phyloP scores from a whole-genome alignment of 2,797 vertebrate species.

The Toxotes lorentzi region DNA sequence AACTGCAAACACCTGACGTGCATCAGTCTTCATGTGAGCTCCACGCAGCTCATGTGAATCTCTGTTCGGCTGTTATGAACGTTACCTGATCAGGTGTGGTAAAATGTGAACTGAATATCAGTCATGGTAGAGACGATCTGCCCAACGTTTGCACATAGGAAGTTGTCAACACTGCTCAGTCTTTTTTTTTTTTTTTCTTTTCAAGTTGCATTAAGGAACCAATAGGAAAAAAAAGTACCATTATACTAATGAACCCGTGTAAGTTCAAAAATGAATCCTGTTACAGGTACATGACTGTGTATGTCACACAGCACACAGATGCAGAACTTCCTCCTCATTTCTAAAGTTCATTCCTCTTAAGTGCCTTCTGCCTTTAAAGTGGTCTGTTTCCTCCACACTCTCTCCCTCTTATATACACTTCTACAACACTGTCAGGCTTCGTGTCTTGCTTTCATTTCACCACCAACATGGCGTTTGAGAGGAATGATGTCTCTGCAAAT shows the following conservation, averaged over 20 bases:
- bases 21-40: neutral
- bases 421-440: conserved; percentile 17
- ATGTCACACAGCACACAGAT: conserved; percentile 14
- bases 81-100: conserved; percentile 9
- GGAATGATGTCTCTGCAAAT: conserved; percentile 78
- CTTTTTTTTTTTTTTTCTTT: conserved; percentile 1
- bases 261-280: conserved; percentile 9
- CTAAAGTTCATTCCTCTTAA: conserved; percentile 86
- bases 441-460: conserved; percentile 32
- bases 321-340: conserved; percentile 46
- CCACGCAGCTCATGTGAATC: neutral
- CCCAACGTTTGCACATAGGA: conserved; percentile 70
- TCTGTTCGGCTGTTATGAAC: conserved; percentile 28
- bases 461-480: conserved; percentile 82
- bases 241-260: conserved; percentile 4
- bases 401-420: conserved; percentile 1
- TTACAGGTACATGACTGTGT: neutral
- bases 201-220: conserved; percentile 32
- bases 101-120: conserved; percentile 52
- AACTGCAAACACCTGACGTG: neutral
- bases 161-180: conserved; percentile 40
- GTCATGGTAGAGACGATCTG: conserved; percentile 83
- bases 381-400: conserved; percentile 25
- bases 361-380: conserved; percentile 81
- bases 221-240: conserved; percentile 14